Evolutionary conservation across 2,888 invertebrate genomes (phyloP).

Genomic region (Xestia rhomboidea): DNA sequence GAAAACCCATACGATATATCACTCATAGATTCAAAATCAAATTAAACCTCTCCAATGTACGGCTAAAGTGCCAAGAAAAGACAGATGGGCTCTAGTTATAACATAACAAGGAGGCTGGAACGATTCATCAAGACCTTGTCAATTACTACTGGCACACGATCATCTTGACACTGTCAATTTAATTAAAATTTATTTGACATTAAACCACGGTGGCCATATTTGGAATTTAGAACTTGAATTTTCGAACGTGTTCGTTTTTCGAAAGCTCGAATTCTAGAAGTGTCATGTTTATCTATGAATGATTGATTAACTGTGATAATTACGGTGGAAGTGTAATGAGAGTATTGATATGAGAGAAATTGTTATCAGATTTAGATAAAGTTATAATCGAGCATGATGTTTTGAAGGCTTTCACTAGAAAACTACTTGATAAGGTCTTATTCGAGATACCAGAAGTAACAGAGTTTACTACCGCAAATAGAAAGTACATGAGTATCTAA

Average conservation of each 20-base stretch:
- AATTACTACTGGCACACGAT: slow-evolving; percentile 85
- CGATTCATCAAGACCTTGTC: slow-evolving; percentile 89
- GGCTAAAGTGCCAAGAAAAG: slow-evolving; percentile 78
- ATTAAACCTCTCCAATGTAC: slow-evolving; percentile 80
- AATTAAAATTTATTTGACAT: slow-evolving; percentile 89
- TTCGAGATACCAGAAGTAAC: slow-evolving; percentile 1
- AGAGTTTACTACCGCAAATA: neutral
- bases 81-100: slow-evolving; percentile 84
- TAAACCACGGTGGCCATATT: slow-evolving; percentile 65
- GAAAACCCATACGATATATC: slow-evolving; percentile 79
- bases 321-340: slow-evolving; percentile 48
- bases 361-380: slow-evolving; percentile 59
- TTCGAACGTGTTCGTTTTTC: slow-evolving; percentile 64
- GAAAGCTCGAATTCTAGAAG: slow-evolving; percentile 69
- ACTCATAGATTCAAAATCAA: slow-evolving; percentile 81
- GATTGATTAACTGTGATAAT: slow-evolving; percentile 70
- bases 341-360: slow-evolving; percentile 37
- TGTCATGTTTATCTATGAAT: slow-evolving; percentile 70
- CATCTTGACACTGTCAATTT: slow-evolving; percentile 82
- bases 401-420: slow-evolving; percentile 32
- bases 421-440: slow-evolving; percentile 13
- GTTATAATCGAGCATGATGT: slow-evolving; percentile 33
- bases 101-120: slow-evolving; percentile 86
- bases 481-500: neutral
- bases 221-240: slow-evolving; percentile 64